Conservation (phyloP, 2,888 invertebrate species). For the Subacronicta megacephala region DNA sequence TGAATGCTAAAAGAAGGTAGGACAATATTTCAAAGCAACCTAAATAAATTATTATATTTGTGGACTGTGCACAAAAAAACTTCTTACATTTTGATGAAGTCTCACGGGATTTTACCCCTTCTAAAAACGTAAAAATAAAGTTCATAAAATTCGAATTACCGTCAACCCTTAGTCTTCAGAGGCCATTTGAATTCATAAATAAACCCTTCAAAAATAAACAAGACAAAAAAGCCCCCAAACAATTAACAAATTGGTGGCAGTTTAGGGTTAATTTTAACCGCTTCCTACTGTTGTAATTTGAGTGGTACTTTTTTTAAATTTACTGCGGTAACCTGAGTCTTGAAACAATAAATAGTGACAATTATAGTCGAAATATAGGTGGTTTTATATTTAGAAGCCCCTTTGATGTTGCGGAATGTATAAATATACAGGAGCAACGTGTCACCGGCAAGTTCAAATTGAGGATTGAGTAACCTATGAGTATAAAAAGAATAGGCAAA, state of each 20-base stretch:
- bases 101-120: conserved; percentile 74
- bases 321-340: conserved; percentile 77
- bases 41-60: conserved; percentile 47
- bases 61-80: conserved; percentile 51
- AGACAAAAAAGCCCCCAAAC: conserved; percentile 80
- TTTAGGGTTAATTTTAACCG: conserved; percentile 85
- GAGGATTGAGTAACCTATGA: too few relatives aligned
- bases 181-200: conserved; percentile 87
- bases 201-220: conserved; percentile 73
- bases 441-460: conserved; percentile 1
- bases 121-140: conserved; percentile 79
- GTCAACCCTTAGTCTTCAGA: conserved; percentile 80
- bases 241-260: conserved; percentile 87
- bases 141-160: conserved; percentile 88
- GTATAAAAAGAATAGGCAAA: too few relatives aligned
- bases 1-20: conserved; percentile 5
- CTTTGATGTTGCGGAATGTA: background rate
- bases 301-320: conserved; percentile 63
- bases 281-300: conserved; percentile 74
- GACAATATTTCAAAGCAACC: conserved; percentile 29
- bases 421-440: background rate
- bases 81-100: conserved; percentile 52
- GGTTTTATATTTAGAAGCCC: conserved; percentile 17
- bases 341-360: conserved; percentile 84
- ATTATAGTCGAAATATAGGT: conserved; percentile 50